Conservation (phyloP, 2,888 invertebrate species). For the Meganola albula region DNA sequence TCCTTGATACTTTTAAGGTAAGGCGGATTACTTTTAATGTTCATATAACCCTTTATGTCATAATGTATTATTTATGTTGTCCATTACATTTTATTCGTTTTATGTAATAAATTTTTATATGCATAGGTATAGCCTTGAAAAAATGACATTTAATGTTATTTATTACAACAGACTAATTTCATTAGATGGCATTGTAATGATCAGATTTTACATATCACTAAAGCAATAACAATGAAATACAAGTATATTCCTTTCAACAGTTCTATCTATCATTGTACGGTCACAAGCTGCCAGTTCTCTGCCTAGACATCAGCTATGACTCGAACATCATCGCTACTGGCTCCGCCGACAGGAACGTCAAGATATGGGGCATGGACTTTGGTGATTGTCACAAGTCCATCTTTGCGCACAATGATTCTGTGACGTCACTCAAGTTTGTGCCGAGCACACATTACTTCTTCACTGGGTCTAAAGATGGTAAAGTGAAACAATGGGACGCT, state of each 20-base stretch:
- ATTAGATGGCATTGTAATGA: too few relatives aligned
- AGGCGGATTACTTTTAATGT: slow-evolving; percentile 7
- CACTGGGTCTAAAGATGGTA: slow-evolving; percentile 94
- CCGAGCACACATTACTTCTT: slow-evolving; percentile 96
- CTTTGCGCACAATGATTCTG: slow-evolving; percentile 97
- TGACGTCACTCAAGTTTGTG: slow-evolving; percentile 92
- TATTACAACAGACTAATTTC: too few relatives aligned
- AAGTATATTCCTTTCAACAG: slow-evolving; percentile 61
- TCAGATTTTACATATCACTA: too few relatives aligned
- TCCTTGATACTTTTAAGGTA: slow-evolving; percentile 95
- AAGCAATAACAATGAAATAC: too few relatives aligned
- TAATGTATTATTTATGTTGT: too few relatives aligned
- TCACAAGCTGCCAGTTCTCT: slow-evolving; percentile 95
- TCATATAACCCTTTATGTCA: too few relatives aligned
- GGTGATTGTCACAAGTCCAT: slow-evolving; percentile 98
- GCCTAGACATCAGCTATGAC: slow-evolving; percentile 95
- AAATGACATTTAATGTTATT: too few relatives aligned
- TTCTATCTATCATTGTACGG: slow-evolving; percentile 97
- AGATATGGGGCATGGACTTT: slow-evolving; percentile 99
- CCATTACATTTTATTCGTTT: too few relatives aligned
- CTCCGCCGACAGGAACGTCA: slow-evolving; percentile 96
- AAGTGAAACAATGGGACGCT: slow-evolving; percentile 98
- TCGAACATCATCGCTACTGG: slow-evolving; percentile 93
- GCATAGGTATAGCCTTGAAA: too few relatives aligned
- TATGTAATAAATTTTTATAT: too few relatives aligned